Base-by-base conservation (phyloP, 2,113 vertebrate genomes). In the Daboia siamensis region DNA sequence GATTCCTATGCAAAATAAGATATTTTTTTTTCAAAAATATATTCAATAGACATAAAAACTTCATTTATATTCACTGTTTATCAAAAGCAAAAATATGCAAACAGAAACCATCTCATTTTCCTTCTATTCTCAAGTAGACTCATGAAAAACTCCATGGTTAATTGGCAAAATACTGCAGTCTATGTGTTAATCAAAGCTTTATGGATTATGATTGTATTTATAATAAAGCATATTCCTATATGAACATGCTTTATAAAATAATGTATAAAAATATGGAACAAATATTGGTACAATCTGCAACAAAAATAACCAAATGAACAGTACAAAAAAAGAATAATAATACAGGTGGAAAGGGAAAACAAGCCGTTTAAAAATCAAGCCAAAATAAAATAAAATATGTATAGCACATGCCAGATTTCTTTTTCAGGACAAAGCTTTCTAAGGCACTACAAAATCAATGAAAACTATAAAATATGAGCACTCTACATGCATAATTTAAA, bases 1-100 rank as follows among this genome's bases (percentile, higher is more conserved):
- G 98, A 98, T 97, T 99, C 99, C 99, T 99, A 93, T 0, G 91
- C 92, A 90, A 94, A 96, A 93, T 69, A 95, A 39, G 1, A 0
- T 64, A n/a, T n/a, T 39, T 90, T 86, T 80, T 80, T 80, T 74
- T 17, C 7, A 2, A 87, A 92, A 96, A 95, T 90, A 90, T 54
- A 86, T 23, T 9, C 24, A 33, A 84, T 3, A 87, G 86, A 93
- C 92, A 74, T 0, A 46, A 86, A 87, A 48, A 80, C 56, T 44
- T 90, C 23, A 88, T 33, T 69, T 23, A 59, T 33, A 24, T 61
- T 86, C 74, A 69, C 3, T 15, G 57, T 26, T 26, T 64, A 86
- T 1, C 29, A 89, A 90, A 59, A 3, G 9, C 87, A 92, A 89
- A 92, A 44, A 4, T 89, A 21, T 21, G 17, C 74, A 80, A 44